Conservation (phyloP, 2,797 vertebrate genomes). For the Scarus forsteni region DNA sequence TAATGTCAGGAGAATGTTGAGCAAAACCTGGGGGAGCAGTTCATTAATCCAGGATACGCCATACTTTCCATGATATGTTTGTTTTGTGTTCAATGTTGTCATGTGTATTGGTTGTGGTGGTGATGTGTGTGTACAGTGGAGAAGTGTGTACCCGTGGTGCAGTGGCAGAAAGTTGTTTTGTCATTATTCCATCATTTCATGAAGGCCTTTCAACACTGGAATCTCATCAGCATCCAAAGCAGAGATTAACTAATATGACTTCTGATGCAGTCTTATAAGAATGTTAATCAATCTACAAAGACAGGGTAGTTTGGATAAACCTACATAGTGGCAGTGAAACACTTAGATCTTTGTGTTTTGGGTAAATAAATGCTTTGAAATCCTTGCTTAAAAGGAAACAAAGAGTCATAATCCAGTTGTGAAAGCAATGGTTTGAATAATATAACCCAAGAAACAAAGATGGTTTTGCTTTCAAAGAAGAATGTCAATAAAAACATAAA, state of each 20-base stretch:
- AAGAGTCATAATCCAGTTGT: no score
- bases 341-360: no score
- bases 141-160: conserved; percentile 16
- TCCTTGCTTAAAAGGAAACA: no score
- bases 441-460: no score
- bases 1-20: conserved; percentile 58
- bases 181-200: conserved; percentile 18
- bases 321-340: no score
- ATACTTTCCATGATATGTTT: conserved; percentile 32
- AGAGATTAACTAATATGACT: background rate
- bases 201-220: conserved; percentile 34
- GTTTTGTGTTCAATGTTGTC: conserved; percentile 7
- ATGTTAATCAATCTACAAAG: background rate
- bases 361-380: no score
- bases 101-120: conserved; percentile 21
- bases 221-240: conserved; percentile 21
- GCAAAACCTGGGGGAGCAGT: conserved; percentile 54
- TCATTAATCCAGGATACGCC: conserved; percentile 14
- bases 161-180: background rate
- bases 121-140: conserved; percentile 7
- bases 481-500: no score
- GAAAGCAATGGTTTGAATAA: no score
- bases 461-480: no score
- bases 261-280: no score
- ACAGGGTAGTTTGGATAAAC: background rate